A percentile compares a stretch with the other conserved stretches of the same genome.
Evolutionary conservation across 2,888 invertebrate genomes (phyloP).

Genomic region (Xanthia togata): DNA sequence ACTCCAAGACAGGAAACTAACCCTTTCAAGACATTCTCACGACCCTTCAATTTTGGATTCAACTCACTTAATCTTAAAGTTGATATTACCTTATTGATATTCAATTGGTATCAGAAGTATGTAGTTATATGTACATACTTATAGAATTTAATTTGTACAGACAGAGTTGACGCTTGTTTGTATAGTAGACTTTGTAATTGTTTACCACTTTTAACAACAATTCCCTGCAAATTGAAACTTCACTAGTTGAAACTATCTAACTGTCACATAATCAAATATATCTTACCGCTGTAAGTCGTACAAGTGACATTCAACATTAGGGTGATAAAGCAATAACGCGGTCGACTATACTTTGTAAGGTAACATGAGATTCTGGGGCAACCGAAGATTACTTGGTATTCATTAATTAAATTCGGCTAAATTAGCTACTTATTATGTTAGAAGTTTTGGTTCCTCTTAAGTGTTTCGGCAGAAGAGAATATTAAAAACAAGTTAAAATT

Average conservation of each 20-base stretch:
- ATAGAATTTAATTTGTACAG: slow-evolving; percentile 43
- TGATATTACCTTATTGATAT: slow-evolving; percentile 2
- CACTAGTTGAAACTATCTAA: neutral
- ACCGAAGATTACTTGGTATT: neutral
- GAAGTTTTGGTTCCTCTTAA: neutral
- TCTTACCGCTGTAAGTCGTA: too few relatives aligned
- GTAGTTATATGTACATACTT: slow-evolving; percentile 1
- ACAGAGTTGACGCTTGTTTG: slow-evolving; percentile 35
- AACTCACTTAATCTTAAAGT: neutral
- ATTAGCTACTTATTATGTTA: slow-evolving; percentile 4
- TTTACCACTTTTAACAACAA: neutral
- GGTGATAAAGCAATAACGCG: neutral
- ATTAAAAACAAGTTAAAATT: neutral
- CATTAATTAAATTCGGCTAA: slow-evolving; percentile 4
- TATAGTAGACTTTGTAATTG: neutral
- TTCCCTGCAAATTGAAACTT: neutral
- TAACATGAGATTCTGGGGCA: neutral
- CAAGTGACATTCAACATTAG: neutral
- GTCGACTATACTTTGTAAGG: neutral
- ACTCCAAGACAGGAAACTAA: slow-evolving; percentile 47
- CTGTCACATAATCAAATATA: too few relatives aligned
- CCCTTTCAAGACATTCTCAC: slow-evolving; percentile 31
- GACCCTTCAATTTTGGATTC: slow-evolving; percentile 2
- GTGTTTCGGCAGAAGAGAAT: neutral
- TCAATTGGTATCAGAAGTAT: slow-evolving; percentile 16